A percentile compares a stretch with the other conserved stretches of the same genome.
phyloP scores from a whole-genome alignment of 2,797 vertebrate species.

The Bovichtus diacanthus region DNA sequence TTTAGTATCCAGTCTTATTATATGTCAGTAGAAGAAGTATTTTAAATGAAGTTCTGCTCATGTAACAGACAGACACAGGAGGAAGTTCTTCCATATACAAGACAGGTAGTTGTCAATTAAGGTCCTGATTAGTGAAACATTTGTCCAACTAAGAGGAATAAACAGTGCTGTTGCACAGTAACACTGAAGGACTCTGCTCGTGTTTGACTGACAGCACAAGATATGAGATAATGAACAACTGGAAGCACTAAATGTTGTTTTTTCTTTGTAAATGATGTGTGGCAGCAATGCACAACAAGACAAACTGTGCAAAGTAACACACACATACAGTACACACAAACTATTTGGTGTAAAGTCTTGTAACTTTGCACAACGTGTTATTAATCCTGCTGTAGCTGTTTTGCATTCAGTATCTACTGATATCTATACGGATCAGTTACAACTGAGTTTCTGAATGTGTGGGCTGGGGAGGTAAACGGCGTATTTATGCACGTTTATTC shows the following conservation, averaged over 20 bases:
- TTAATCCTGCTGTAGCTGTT: neutral
- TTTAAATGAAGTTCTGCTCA: neutral
- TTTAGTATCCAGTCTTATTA: neutral
- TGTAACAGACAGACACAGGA: neutral
- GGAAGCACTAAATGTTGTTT: neutral
- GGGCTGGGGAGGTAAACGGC: neutral
- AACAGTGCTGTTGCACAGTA: neutral
- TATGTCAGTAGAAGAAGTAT: neutral
- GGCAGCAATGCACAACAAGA: neutral
- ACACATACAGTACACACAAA: neutral
- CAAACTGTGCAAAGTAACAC: neutral
- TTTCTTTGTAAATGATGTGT: slow-evolving; percentile 6
- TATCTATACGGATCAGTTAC: neutral
- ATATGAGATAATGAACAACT: slow-evolving; percentile 18
- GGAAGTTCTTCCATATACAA: neutral
- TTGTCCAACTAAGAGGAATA: neutral
- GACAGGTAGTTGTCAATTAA: neutral
- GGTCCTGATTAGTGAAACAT: neutral
- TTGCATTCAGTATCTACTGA: too few relatives aligned
- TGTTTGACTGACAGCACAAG: slow-evolving; percentile 4
- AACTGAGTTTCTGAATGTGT: neutral
- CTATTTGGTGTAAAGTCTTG: neutral
- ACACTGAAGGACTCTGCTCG: neutral
- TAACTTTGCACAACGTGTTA: neutral
- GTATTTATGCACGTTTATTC: neutral